A percentile compares a stretch with the other conserved stretches of the same genome.
Evolutionary conservation across 2,113 vertebrate species (phyloP).

Genomic region (Columba livia): DNA sequence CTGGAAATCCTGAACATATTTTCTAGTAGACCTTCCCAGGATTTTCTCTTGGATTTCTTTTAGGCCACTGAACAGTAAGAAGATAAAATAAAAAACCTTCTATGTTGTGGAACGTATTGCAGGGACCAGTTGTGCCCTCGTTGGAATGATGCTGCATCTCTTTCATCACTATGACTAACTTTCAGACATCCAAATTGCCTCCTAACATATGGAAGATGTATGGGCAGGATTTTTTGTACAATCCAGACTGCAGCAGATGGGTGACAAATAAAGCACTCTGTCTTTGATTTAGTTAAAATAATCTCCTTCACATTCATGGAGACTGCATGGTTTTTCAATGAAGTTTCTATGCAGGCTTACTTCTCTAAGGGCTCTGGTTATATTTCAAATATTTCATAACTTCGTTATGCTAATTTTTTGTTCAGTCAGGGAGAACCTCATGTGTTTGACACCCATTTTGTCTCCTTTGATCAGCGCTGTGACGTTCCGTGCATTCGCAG

Average conservation of each 20-base stretch:
- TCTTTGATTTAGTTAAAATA: slow-evolving; percentile 25
- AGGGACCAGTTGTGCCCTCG: background rate
- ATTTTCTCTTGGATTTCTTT: background rate
- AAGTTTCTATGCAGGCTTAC: background rate
- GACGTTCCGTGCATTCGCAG: background rate
- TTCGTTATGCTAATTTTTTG: background rate
- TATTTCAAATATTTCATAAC: background rate
- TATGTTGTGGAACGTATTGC: background rate
- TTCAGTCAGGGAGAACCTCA: background rate
- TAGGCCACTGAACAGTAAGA: background rate
- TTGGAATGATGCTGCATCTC: background rate
- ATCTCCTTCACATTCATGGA: background rate
- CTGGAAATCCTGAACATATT: background rate
- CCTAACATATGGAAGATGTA: slow-evolving; percentile 23
- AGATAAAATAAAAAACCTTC: background rate
- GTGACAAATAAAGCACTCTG: slow-evolving; percentile 1
- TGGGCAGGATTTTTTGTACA: slow-evolving; percentile 2
- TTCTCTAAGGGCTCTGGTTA: background rate
- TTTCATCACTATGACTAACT: slow-evolving; percentile 16
- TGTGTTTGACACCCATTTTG: background rate
- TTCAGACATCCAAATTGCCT: slow-evolving; percentile 19
- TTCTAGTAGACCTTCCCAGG: background rate
- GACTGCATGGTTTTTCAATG: background rate
- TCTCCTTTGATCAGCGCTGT: background rate
- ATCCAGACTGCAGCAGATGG: slow-evolving; percentile 5